Percentiles rank a stretch among this genome's conserved stretches.
Conservation (phyloP, 2,888 invertebrate genomes). For the Apamea epomidion region DNA sequence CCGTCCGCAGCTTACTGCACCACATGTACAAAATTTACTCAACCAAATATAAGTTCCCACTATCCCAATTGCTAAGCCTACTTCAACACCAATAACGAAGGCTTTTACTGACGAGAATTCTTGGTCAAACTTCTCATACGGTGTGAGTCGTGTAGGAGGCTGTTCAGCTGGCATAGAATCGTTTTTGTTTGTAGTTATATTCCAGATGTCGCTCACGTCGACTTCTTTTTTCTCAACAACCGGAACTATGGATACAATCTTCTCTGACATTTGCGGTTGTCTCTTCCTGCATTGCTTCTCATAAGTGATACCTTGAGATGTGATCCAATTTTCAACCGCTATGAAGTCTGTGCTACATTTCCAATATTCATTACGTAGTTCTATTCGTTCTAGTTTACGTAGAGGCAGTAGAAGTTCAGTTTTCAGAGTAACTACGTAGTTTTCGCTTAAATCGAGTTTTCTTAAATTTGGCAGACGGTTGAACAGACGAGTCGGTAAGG, state of each 20-base stretch:
- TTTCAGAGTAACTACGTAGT: constrained; percentile 90
- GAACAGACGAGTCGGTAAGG: constrained; percentile 88
- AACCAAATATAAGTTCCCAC: constrained; percentile 87
- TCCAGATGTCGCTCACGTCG: constrained; percentile 84
- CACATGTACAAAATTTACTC: constrained; percentile 79
- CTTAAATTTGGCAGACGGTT: constrained; percentile 89
- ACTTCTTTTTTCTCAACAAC: constrained; percentile 80
- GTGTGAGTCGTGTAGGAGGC: constrained; percentile 74
- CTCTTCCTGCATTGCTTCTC: constrained; percentile 85
- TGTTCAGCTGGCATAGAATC: constrained; percentile 64
- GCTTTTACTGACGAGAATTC: constrained; percentile 86
- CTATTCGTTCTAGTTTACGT: constrained; percentile 86
- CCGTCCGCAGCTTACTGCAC: constrained; percentile 73
- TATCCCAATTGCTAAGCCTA: constrained; percentile 85
- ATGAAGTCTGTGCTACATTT: constrained; percentile 88
- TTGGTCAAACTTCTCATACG: constrained; percentile 83
- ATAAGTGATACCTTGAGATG: constrained; percentile 81
- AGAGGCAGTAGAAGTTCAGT: constrained; percentile 86
- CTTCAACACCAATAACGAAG: constrained; percentile 84
- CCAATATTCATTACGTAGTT: constrained; percentile 90
- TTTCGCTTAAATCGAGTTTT: constrained; percentile 91
- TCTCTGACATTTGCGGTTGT: constrained; percentile 89
- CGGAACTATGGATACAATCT: constrained; percentile 88
- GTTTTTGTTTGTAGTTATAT: constrained; percentile 76
- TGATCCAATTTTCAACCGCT: constrained; percentile 84